Conservation (phyloP, 2,113 vertebrate genomes). For the Columbina picui region DNA sequence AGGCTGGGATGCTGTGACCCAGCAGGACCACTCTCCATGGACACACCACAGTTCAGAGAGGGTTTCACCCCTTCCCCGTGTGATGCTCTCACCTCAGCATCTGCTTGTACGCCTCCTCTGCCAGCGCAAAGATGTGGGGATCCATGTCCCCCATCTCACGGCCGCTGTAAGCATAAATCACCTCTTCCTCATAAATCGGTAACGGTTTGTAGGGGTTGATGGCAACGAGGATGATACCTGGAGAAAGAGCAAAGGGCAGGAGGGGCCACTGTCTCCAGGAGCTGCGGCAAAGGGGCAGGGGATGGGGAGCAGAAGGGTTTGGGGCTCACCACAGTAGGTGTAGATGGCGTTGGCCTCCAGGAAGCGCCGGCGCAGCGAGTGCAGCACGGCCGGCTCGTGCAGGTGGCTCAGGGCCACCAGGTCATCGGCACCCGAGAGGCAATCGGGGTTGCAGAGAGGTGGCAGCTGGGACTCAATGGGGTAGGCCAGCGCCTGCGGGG, state of each 20-base stretch:
- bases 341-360: conserved; percentile 82
- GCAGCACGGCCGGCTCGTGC: conserved; percentile 79
- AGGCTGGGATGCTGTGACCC: no score
- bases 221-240: background rate
- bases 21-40: no score
- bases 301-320: background rate
- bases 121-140: background rate
- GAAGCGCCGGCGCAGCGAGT: conserved; percentile 80
- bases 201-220: background rate
- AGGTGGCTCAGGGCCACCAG: conserved; percentile 67
- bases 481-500: conserved; percentile 46
- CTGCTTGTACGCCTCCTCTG: background rate
- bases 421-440: conserved; percentile 77
- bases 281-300: accelerated
- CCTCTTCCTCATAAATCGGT: background rate
- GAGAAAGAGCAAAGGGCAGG: background rate
- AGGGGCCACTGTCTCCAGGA: background rate
- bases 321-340: conserved; percentile 79
- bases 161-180: background rate
- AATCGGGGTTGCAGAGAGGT: conserved; percentile 79
- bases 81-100: background rate
- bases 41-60: accelerated
- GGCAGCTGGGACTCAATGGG: conserved; percentile 68
- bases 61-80: accelerated
- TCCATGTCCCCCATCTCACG: background rate